Conservation (phyloP, 2,113 vertebrate genomes). For the Cygnus atratus region DNA sequence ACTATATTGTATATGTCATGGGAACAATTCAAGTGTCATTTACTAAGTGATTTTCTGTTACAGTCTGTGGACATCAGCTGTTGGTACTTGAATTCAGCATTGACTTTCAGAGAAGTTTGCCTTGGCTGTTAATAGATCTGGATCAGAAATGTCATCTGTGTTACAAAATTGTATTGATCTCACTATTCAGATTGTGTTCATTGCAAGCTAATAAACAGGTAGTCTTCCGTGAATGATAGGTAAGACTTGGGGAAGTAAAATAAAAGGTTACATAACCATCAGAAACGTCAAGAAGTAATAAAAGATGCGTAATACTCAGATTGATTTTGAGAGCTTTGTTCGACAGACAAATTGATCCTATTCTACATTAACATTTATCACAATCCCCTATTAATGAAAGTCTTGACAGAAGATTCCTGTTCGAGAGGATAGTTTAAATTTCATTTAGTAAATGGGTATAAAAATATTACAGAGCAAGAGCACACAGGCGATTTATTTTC, state of each 20-base stretch:
- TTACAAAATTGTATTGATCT: not conserved
- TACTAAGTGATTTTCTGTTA: not conserved
- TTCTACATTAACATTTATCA: not conserved
- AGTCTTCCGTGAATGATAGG: not conserved
- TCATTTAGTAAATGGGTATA: not conserved
- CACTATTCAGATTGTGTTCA: not conserved
- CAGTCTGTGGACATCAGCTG: not conserved
- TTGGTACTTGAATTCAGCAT: not conserved
- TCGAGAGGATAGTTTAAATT: not conserved
- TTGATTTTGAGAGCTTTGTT: not conserved
- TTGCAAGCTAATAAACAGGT: not conserved
- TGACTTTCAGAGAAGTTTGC: not conserved
- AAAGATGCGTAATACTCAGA: not conserved
- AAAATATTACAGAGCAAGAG: not conserved
- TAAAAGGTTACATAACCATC: not conserved
- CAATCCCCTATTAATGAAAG: not conserved
- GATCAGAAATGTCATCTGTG: not conserved
- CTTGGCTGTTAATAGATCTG: not conserved
- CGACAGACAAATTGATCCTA: not conserved
- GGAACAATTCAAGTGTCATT: not conserved
- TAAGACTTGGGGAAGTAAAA: not conserved
- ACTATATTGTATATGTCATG: not conserved
- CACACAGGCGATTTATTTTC: not conserved
- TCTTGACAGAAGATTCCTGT: not conserved
- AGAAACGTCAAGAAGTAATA: not conserved